These are phyloP conservation scores for Octodonta nipae DNA, from an alignment of 2,888 invertebrate species.

Conservation along the genomic window DNA sequence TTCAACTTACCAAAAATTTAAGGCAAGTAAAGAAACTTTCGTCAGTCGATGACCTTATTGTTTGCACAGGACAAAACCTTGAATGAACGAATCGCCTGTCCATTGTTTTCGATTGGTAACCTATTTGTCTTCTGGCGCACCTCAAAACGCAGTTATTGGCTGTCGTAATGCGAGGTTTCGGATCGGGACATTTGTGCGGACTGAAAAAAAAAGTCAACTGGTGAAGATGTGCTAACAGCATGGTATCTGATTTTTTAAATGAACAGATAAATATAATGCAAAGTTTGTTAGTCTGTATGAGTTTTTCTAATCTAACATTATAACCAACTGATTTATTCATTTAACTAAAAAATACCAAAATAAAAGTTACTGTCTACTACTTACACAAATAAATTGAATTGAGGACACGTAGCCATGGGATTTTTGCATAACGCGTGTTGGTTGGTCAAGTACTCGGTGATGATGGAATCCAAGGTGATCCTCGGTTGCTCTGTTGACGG, in stretches of 20 bases:
- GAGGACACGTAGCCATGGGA: slow-evolving; percentile 94
- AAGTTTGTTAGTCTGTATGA: no score
- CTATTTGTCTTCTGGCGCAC: slow-evolving; percentile 43
- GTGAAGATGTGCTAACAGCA: no score
- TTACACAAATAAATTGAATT: slow-evolving; percentile 83
- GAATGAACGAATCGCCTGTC: slow-evolving; percentile 77
- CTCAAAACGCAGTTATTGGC: slow-evolving; percentile 62
- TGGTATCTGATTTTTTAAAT: no score
- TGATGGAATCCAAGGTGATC: slow-evolving; percentile 76
- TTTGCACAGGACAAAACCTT: slow-evolving; percentile 61
- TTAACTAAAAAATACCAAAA: neutral
- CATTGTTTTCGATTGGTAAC: slow-evolving; percentile 45
- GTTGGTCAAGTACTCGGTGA: slow-evolving; percentile 90
- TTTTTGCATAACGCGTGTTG: slow-evolving; percentile 97
- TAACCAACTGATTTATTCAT: no score
- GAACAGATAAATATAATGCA: no score
- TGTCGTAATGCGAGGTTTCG: slow-evolving; percentile 50
- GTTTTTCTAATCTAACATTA: no score
- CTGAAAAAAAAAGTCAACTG: slow-evolving; percentile 42
- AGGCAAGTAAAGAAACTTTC: slow-evolving; percentile 62
- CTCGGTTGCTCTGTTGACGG: slow-evolving; percentile 30
- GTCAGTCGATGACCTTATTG: slow-evolving; percentile 54
- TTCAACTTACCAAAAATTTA: slow-evolving; percentile 25
- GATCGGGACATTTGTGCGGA: slow-evolving; percentile 93
- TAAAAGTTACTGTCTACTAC: slow-evolving; percentile 27